Evolutionary conservation across 2,888 invertebrate genomes (phyloP).

Genomic region (Alviniconcha strummeri): DNA sequence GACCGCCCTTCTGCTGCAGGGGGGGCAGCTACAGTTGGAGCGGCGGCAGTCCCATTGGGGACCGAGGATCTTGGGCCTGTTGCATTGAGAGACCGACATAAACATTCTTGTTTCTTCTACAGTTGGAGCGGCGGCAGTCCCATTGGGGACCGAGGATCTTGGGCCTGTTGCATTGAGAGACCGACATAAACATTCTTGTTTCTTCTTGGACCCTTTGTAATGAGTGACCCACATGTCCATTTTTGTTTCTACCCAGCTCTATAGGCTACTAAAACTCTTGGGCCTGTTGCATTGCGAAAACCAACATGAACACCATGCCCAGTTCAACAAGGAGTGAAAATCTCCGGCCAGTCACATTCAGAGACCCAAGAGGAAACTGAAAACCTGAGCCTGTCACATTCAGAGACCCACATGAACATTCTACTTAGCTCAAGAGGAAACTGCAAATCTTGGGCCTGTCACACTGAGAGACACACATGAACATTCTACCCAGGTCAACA

Average conservation of each 20-base stretch:
- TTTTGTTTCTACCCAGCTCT: not conserved
- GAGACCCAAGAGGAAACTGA: too few relatives aligned
- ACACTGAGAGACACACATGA: not conserved
- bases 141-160: conserved; percentile 26
- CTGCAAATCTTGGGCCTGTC: conserved; percentile 24
- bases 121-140: conserved; percentile 39
- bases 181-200: not conserved
- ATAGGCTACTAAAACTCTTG: conserved; percentile 11
- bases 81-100: not conserved
- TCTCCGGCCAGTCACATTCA: too few relatives aligned
- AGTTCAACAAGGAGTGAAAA: too few relatives aligned
- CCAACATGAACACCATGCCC: too few relatives aligned
- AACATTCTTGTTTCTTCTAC: too few relatives aligned
- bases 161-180: conserved; percentile 18
- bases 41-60: conserved; percentile 33
- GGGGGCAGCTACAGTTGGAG: conserved; percentile 33
- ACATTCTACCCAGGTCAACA: too few relatives aligned
- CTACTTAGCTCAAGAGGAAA: too few relatives aligned
- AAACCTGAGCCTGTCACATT: too few relatives aligned
- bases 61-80: conserved; percentile 31
- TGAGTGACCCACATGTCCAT: too few relatives aligned
- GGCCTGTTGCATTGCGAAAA: too few relatives aligned
- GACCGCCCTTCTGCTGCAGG: not conserved
- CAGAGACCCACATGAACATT: too few relatives aligned
- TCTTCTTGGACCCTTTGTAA: conserved; percentile 31